Conservation (phyloP, 1,140 invertebrate species). For the Drosophila rufa region DNA sequence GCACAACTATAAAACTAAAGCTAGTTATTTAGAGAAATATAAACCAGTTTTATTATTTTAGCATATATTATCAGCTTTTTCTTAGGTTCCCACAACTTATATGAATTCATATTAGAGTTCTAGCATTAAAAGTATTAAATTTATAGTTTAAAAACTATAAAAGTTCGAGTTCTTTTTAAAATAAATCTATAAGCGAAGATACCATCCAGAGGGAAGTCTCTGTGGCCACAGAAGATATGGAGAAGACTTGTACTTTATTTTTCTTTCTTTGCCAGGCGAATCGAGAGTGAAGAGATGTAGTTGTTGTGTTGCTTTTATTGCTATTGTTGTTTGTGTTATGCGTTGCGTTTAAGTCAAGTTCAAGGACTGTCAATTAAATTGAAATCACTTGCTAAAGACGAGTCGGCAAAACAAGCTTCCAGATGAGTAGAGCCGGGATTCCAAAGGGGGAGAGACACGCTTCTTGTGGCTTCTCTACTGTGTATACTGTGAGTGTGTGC, state of each 20-base stretch:
- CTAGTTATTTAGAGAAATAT: not conserved
- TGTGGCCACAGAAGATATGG: not conserved
- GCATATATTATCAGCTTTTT: not conserved
- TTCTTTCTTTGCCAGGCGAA: constrained; percentile 1
- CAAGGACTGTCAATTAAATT: constrained; percentile 85
- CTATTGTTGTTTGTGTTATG: constrained; percentile 60
- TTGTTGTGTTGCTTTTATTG: constrained; percentile 34
- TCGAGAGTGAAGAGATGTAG: constrained; percentile 40
- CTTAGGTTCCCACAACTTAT: not conserved
- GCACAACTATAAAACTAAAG: constrained; percentile 3
- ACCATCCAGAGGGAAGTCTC: not conserved
- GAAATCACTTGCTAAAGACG: constrained; percentile 82
- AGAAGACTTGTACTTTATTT: constrained; percentile 20
- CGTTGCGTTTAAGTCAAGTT: constrained; percentile 83
- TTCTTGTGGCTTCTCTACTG: constrained; percentile 55
- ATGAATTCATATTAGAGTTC: not conserved
- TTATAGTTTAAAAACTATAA: not conserved
- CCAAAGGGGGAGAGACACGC: constrained; percentile 23
- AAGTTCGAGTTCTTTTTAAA: not conserved
- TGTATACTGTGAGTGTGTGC: constrained; percentile 7
- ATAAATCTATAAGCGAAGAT: constrained; percentile 6
- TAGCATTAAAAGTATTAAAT: not conserved
- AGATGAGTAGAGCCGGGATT: constrained; percentile 32
- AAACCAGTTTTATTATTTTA: constrained; percentile 5
- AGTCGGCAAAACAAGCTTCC: constrained; percentile 72